A percentile compares a stretch with the other conserved stretches of the same genome.
Evolutionary conservation across 1,140 invertebrate species (phyloP).

Genomic region (Cyrtorhinus lividipennis): DNA sequence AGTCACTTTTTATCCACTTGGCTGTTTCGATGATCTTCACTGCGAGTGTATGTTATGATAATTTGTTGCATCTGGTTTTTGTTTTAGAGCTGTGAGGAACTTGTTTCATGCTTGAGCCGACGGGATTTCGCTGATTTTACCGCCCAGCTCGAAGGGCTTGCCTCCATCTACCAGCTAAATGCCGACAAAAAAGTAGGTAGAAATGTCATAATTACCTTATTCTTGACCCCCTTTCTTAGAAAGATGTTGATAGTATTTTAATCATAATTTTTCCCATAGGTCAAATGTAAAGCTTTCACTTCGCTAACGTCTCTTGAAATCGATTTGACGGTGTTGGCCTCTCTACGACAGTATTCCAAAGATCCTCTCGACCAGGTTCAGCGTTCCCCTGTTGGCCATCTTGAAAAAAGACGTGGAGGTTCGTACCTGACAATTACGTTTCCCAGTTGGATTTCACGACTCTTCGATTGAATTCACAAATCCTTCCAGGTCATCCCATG

Average conservation of each 20-base stretch:
- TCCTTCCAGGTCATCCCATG: conserved; percentile 64
- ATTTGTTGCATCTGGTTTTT: conserved; percentile 28
- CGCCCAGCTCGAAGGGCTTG: conserved; percentile 75
- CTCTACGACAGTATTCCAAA: conserved; percentile 63
- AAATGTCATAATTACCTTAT: too few relatives aligned
- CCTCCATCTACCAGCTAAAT: conserved; percentile 84
- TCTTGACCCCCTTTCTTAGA: too few relatives aligned
- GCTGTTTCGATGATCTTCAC: not conserved
- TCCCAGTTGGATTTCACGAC: not conserved
- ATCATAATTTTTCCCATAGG: conserved; percentile 23
- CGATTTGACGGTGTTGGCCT: conserved; percentile 72
- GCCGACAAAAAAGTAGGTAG: conserved; percentile 63
- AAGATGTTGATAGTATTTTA: too few relatives aligned
- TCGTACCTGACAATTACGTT: conserved; percentile 15
- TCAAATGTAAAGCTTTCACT: conserved; percentile 84
- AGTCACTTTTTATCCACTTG: not conserved
- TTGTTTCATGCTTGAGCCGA: conserved; percentile 59
- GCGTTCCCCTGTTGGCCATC: conserved; percentile 72
- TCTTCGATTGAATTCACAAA: not conserved
- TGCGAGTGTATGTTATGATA: not conserved
- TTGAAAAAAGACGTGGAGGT: conserved; percentile 60
- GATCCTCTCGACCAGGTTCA: conserved; percentile 77
- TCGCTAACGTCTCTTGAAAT: conserved; percentile 82
- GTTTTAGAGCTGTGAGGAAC: conserved; percentile 64
- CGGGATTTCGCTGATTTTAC: conserved; percentile 89